Evolutionary conservation across 2,797 vertebrate species (phyloP).

Genomic region (Pyrocephalus nanus): DNA sequence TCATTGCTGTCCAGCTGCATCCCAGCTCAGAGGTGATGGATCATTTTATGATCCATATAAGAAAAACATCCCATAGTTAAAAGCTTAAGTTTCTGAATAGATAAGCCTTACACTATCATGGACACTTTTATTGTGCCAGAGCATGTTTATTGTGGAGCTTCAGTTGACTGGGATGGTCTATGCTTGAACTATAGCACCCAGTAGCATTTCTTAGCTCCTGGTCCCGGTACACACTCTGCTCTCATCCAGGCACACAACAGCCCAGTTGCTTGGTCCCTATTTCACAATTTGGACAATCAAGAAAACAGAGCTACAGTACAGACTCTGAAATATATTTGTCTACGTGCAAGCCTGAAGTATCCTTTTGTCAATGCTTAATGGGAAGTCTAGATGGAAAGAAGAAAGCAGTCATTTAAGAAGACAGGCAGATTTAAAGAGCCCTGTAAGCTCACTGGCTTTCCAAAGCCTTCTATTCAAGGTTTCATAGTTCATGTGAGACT

Average conservation of each 20-base stretch:
- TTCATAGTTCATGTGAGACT: background rate
- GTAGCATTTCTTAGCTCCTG: background rate
- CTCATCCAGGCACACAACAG: background rate
- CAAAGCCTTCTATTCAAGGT: background rate
- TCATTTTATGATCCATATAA: background rate
- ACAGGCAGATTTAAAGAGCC: background rate
- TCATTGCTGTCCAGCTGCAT: background rate
- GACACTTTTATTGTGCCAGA: background rate
- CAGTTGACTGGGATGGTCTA: background rate
- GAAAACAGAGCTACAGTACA: background rate
- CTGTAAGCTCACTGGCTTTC: background rate
- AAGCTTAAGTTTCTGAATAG: background rate
- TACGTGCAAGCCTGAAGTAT: background rate
- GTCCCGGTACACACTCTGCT: background rate
- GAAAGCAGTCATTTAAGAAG: background rate
- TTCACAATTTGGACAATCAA: background rate
- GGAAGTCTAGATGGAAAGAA: background rate
- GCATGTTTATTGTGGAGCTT: background rate
- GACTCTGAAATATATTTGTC: background rate
- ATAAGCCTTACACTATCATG: background rate
- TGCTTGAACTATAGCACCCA: background rate
- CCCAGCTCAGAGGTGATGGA: background rate
- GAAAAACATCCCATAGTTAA: background rate
- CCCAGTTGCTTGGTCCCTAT: background rate
- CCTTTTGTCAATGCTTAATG: background rate